Percentiles rank a stretch among this genome's conserved stretches.
phyloP scores from a whole-genome alignment of 2,113 vertebrate genomes.

The Pollachius pollachius region DNA sequence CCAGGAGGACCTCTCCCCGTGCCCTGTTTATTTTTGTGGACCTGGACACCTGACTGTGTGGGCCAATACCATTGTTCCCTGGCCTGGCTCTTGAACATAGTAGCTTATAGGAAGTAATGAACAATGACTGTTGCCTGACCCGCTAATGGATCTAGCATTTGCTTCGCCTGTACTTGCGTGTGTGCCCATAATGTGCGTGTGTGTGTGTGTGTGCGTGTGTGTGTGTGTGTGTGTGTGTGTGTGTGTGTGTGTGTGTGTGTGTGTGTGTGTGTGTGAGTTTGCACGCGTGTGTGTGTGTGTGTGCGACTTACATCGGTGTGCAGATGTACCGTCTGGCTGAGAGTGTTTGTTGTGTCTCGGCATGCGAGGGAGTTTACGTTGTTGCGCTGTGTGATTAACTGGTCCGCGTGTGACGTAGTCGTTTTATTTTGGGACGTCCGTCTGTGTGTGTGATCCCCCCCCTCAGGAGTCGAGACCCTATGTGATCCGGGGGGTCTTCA shows the following conservation, averaged over 20 bases:
- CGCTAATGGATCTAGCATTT: slow-evolving; percentile 68
- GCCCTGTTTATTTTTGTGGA: slow-evolving; percentile 50
- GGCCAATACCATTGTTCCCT: slow-evolving; percentile 58
- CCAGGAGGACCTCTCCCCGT: slow-evolving; percentile 14
- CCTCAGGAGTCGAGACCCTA: too few species aligned
- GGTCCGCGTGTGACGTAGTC: too few species aligned
- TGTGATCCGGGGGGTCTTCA: too few species aligned
- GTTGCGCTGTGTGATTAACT: too few species aligned
- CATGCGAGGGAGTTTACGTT: too few species aligned
- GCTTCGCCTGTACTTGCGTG: slow-evolving; percentile 1
- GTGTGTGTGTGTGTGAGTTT: slow-evolving; percentile 16
- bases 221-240: neutral
- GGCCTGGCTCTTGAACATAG: slow-evolving; percentile 65
- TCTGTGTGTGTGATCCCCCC: neutral
- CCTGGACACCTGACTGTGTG: slow-evolving; percentile 53
- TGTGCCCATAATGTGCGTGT: neutral
- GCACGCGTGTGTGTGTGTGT: neutral
- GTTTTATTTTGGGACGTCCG: neutral
- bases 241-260: neutral
- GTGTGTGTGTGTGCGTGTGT: slow-evolving; percentile 19
- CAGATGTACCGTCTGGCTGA: too few species aligned
- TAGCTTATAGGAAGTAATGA: slow-evolving; percentile 73
- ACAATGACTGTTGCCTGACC: slow-evolving; percentile 79
- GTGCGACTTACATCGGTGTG: neutral
- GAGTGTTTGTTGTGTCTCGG: too few species aligned